Percentiles rank a stretch among this genome's conserved stretches.
Conservation (phyloP, 2,113 vertebrate genomes). For the Fulmarus glacialis region DNA sequence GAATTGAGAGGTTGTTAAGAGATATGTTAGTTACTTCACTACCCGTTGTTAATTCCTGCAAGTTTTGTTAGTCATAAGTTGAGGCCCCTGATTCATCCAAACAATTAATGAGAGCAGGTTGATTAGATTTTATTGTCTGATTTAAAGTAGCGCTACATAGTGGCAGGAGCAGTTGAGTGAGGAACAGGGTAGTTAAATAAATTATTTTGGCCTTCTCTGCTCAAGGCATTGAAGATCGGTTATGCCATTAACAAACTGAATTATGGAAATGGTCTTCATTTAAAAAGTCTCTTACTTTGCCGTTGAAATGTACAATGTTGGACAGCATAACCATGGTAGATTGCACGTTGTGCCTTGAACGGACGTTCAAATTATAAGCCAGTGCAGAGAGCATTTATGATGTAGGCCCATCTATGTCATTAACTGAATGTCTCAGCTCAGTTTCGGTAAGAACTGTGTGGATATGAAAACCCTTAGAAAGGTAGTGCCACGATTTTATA, state of each 20-base stretch:
- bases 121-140: background rate
- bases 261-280: background rate
- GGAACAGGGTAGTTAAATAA: background rate
- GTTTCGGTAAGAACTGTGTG: background rate
- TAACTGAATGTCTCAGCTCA: background rate
- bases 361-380: background rate
- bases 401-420: background rate
- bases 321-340: background rate
- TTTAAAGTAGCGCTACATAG: background rate
- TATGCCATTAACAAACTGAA: background rate
- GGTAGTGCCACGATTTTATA: fast-evolving
- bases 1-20: background rate
- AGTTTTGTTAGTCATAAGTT: background rate
- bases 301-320: background rate
- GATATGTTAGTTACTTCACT: background rate
- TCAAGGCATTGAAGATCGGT: background rate
- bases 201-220: background rate
- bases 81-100: background rate
- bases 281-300: background rate
- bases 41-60: background rate
- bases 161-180: background rate
- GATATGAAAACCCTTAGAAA: background rate
- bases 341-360: background rate
- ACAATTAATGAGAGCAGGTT: background rate
- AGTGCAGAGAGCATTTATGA: background rate